Base-by-base conservation (phyloP, 2,797 vertebrate genomes). In the Cetoscarus ocellatus region DNA sequence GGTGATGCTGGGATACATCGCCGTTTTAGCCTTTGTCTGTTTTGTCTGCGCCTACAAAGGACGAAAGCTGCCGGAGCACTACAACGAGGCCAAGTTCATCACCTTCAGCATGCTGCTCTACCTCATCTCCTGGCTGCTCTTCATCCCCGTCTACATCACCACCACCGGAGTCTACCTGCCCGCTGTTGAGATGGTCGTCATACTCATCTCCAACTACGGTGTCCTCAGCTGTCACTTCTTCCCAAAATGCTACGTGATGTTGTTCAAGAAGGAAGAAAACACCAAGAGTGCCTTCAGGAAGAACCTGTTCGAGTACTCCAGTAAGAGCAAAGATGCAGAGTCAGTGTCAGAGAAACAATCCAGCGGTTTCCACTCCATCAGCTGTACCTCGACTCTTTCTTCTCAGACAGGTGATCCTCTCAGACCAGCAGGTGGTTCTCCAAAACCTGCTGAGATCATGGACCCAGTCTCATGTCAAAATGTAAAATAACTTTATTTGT, bases 71-170 rank as follows among this genome's bases (percentile, higher is more conserved):
- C 97, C 97, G 9, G 93, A 96, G 77, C 95, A 96, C 75, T 98
- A 98, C 87, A 98, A 97, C 0, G 96, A 98, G 73, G 95, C 96
- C 2, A 96, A 95, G 86, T 97, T 97, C 87, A 96, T 97, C 83
- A 98, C 96, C 13, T 98, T 98, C 56, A 94, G 96, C 70, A 97
- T 97, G 97, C 82, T 98, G 10, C 95, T 97, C 70, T 97, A 96
- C 83, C 95, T 98, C 63, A 97, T 97, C 77, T 95, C 96, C 0
- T 98, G 97, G 96, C 79, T 96, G 45, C 94, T 95, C 6, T 98
- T 98, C 68, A 91, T 98, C 45, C 97, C 96, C 0, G 80, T 96
- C 53, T 95, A 97, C 0, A 86, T 94, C 44, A 96, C 94, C 47
- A 96, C 96, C 0, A 90, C 92, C 44, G 96, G 96, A 15, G 94